Evolutionary conservation across 2,113 vertebrate genomes (phyloP).

Genomic region (Nematolebias whitei): DNA sequence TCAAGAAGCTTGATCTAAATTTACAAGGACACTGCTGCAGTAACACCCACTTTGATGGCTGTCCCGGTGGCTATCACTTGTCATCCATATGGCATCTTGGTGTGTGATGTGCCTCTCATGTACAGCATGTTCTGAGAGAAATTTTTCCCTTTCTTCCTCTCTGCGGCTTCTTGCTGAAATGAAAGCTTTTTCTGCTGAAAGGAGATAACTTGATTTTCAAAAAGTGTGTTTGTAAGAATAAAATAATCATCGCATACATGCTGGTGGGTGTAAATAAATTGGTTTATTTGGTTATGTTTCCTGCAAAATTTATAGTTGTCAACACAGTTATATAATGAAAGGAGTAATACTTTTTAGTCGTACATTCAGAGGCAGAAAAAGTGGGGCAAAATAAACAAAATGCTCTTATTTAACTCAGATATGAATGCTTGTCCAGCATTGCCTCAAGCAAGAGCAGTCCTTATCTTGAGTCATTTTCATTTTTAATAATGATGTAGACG

Average conservation of each 20-base stretch:
- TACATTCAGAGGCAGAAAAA: slow-evolving; percentile 46
- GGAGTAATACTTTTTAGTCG: slow-evolving; percentile 11
- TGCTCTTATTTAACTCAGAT: slow-evolving; percentile 48
- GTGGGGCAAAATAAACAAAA: slow-evolving; percentile 42
- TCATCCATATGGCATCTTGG: slow-evolving; percentile 57
- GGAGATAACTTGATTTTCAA: slow-evolving; percentile 44
- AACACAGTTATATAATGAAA: slow-evolving; percentile 32
- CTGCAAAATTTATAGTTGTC: slow-evolving; percentile 63
- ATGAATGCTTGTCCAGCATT: slow-evolving; percentile 42
- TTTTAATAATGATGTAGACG: slow-evolving; percentile 53
- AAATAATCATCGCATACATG: slow-evolving; percentile 38
- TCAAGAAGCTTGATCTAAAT: slow-evolving; percentile 61
- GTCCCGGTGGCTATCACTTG: slow-evolving; percentile 53
- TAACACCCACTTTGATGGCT: slow-evolving; percentile 63
- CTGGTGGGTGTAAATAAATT: slow-evolving; percentile 67
- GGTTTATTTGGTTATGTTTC: slow-evolving; percentile 57
- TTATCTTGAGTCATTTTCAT: slow-evolving; percentile 61
- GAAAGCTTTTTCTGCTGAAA: slow-evolving; percentile 14
- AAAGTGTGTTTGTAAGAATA: slow-evolving; percentile 42
- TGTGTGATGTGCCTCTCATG: slow-evolving; percentile 51
- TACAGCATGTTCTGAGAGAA: slow-evolving; percentile 25
- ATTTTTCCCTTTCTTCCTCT: background rate
- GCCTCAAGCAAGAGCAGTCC: slow-evolving; percentile 51
- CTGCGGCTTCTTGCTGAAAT: slow-evolving; percentile 27
- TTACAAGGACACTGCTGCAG: slow-evolving; percentile 58